Percentiles rank a stretch among this genome's conserved stretches.
These are phyloP conservation scores for Trissolcus brochymenae DNA, from an alignment of 2,888 invertebrate species.

Conservation along the genomic window DNA sequence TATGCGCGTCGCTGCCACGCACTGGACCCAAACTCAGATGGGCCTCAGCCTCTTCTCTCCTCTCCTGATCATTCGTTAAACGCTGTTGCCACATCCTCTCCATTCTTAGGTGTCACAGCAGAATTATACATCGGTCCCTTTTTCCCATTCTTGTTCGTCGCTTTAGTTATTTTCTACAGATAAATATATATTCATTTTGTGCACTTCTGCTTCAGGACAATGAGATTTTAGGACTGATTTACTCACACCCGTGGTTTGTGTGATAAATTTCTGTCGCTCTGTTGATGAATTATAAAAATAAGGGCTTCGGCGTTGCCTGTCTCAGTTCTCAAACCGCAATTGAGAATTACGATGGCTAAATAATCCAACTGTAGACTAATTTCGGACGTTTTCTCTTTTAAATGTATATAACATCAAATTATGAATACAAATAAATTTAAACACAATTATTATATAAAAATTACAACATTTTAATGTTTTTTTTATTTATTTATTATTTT, in stretches of 20 bases:
- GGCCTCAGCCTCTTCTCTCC: slow-evolving; percentile 59
- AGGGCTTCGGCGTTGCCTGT: too few species aligned
- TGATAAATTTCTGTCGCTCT: slow-evolving; percentile 4
- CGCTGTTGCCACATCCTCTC: slow-evolving; percentile 70
- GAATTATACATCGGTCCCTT: slow-evolving; percentile 59
- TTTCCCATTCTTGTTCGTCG: background rate
- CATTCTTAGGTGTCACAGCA: slow-evolving; percentile 59
- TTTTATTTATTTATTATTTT: too few species aligned
- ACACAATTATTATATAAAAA: too few species aligned
- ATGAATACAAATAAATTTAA: too few species aligned
- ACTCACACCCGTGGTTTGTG: slow-evolving; percentile 3
- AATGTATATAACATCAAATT: too few species aligned
- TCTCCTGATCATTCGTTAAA: slow-evolving; percentile 61
- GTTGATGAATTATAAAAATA: too few species aligned
- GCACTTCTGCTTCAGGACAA: background rate
- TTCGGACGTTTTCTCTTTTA: too few species aligned
- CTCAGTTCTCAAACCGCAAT: too few species aligned
- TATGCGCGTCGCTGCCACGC: slow-evolving; percentile 41
- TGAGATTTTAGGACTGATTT: slow-evolving; percentile 14
- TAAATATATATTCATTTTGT: slow-evolving; percentile 11
- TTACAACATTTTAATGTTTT: too few species aligned
- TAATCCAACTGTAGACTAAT: too few species aligned
- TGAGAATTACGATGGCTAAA: too few species aligned
- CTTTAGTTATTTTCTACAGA: too few species aligned
- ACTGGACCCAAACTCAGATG: slow-evolving; percentile 60